Base-by-base conservation (phyloP, 1,140 invertebrate genomes). In the Papilio polyxenes region DNA sequence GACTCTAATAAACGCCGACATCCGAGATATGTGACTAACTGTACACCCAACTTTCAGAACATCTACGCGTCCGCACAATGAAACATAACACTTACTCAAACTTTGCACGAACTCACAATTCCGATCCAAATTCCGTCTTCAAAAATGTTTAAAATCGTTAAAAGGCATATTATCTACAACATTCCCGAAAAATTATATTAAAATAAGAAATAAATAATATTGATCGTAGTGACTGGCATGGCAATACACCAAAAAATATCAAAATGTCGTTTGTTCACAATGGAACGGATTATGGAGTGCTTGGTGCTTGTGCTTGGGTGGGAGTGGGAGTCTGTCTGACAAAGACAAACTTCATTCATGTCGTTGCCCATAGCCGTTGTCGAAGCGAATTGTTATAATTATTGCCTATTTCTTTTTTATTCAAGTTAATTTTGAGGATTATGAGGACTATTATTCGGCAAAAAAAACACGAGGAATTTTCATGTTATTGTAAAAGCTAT, bases 1-100 rank as follows among this genome's bases (percentile, higher is more conserved):
- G 80, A 82, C 83, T 85, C 84, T 87, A 85, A 87, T 81, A 82
- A 86, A 84, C 83, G 85, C 86, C 86, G 89, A 90, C 86, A 87
- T 85, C 85, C 85, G 82, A 83, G 76, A 85, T 85, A 65, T 87
- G 80, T 86, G 85, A 87, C 84, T 92, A 91, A 92, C 89, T 89
- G 91, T 91, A 92, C 86, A 89, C 85, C 82, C 85, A 83, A 91
- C 89, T 91, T 93, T 92, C 91, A 92, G 91, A 87, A 82, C 82
- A 85, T 91, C 86, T 92, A 93, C 89, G 93, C 93, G 93, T 93
- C 89, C 89, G 87, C 88, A 92, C 89, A 89, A 90, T 91, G 86
- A 92, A 91, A 91, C 83, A 89, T 89, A 83, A 82, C 86, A 89
- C 87, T 89, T 89, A 91, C 92, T 94, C 90, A 94, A 92, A 91